phyloP scores from a whole-genome alignment of 2,888 invertebrate species.

The Tetanocera ferruginea region DNA sequence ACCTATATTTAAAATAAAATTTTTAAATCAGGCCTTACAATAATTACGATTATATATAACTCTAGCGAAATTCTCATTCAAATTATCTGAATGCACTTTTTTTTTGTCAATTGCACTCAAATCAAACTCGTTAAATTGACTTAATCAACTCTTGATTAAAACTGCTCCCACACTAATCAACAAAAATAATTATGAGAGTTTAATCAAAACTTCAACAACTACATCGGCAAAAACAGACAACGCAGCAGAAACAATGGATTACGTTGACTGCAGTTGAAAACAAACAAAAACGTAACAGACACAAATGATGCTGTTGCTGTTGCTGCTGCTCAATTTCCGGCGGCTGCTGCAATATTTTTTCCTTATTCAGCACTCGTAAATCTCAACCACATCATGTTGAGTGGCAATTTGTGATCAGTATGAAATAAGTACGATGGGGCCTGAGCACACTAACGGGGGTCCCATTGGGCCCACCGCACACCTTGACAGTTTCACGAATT shows the following conservation, averaged over 20 bases:
- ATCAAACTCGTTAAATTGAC: constrained; percentile 5
- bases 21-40: too few relatives aligned
- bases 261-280: background rate
- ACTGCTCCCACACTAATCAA: constrained; percentile 17
- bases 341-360: background rate
- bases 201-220: background rate
- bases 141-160: constrained; percentile 16
- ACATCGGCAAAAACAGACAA: background rate
- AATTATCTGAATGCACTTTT: too few relatives aligned
- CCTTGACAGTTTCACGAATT: constrained; percentile 3
- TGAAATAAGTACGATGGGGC: background rate
- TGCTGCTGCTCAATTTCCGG: constrained; percentile 7
- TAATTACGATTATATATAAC: too few relatives aligned
- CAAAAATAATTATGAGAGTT: background rate
- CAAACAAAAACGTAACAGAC: constrained; percentile 7
- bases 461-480: constrained; percentile 10
- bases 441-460: background rate
- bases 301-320: constrained; percentile 3
- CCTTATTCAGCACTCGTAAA: background rate
- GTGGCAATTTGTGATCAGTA: background rate
- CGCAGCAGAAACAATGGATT: constrained; percentile 8
- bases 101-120: too few relatives aligned
- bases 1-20: too few relatives aligned
- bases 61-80: too few relatives aligned
- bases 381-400: constrained; percentile 3